These are phyloP conservation scores for Blomia tropicalis DNA, from an alignment of 2,888 invertebrate species.

Conservation along the genomic window DNA sequence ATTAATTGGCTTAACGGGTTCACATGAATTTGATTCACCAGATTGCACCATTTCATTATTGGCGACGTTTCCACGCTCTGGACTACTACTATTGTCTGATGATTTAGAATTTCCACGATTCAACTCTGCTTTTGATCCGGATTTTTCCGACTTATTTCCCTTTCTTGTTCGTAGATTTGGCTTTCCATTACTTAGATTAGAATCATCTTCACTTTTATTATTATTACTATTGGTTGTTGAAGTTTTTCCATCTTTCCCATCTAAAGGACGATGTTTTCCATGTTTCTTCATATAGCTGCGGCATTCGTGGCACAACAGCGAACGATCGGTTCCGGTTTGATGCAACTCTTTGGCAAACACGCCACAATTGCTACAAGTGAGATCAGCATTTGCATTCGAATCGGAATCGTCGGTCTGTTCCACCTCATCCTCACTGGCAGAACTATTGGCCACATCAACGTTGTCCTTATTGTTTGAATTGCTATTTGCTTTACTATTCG, in stretches of 20 bases:
- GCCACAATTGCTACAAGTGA: conserved; percentile 9
- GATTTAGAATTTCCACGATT: conserved; percentile 11
- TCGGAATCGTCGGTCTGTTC: conserved; percentile 79
- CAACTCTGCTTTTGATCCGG: conserved; percentile 1
- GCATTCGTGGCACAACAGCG: conserved; percentile 57
- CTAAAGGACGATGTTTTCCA: conserved; percentile 41
- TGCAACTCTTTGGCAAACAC: conserved; percentile 41
- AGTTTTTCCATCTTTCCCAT: conserved; percentile 27
- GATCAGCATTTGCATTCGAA: conserved; percentile 40
- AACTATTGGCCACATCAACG: conserved; percentile 43
- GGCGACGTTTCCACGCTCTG: neutral
- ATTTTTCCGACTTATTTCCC: conserved; percentile 33
- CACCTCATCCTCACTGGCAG: conserved; percentile 50
- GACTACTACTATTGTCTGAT: conserved; percentile 19
- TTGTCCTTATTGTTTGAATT: conserved; percentile 31
- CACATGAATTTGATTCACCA: neutral
- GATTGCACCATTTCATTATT: neutral
- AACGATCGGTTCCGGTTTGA: conserved; percentile 53
- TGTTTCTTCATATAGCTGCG: conserved; percentile 57
- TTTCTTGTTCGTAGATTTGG: conserved; percentile 37
- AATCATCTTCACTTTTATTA: conserved; percentile 35
- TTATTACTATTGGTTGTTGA: conserved; percentile 34
- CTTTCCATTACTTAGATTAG: conserved; percentile 29
- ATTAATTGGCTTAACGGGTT: conserved; percentile 8
- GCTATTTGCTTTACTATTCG: conserved; percentile 26